phyloP scores from a whole-genome alignment of 2,113 vertebrate genomes.

The Calypte anna region DNA sequence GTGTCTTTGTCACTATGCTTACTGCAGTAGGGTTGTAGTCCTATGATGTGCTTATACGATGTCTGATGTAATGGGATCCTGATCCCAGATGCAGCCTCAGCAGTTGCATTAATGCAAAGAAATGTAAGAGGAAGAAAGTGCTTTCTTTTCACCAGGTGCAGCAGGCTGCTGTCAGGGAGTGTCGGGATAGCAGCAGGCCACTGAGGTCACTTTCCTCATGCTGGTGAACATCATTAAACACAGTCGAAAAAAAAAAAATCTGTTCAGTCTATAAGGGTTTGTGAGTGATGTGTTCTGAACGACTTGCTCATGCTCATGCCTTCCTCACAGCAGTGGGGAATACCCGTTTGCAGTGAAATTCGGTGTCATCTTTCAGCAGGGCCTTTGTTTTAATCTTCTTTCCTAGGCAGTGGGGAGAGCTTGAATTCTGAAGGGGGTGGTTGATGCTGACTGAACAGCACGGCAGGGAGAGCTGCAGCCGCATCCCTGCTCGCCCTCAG shows the following conservation, averaged over 20 bases:
- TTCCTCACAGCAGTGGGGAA: slow-evolving; percentile 3
- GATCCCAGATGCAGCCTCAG: not conserved
- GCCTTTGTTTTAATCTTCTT: slow-evolving; percentile 31
- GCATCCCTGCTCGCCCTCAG: not conserved
- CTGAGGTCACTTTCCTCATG: not conserved
- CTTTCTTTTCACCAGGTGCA: not conserved
- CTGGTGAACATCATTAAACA: not conserved
- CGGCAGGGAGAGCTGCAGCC: not conserved
- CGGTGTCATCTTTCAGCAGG: slow-evolving; percentile 37
- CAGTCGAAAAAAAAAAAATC: not conserved
- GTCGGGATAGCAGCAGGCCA: not conserved
- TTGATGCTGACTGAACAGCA: not conserved
- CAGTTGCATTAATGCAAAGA: not conserved
- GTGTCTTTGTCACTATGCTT: not conserved
- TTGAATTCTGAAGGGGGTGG: not conserved
- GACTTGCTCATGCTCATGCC: not conserved
- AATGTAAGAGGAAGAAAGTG: not conserved
- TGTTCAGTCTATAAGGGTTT: not conserved
- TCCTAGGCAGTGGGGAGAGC: not conserved
- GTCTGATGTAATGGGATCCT: not conserved
- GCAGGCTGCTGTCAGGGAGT: not conserved
- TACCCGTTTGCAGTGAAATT: slow-evolving; percentile 1
- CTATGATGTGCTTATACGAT: not conserved
- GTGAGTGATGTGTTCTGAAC: slow-evolving; percentile 17
- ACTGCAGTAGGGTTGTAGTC: not conserved